Conservation (phyloP, 2,888 invertebrate genomes). For the Scaptomyza caliginosa region DNA sequence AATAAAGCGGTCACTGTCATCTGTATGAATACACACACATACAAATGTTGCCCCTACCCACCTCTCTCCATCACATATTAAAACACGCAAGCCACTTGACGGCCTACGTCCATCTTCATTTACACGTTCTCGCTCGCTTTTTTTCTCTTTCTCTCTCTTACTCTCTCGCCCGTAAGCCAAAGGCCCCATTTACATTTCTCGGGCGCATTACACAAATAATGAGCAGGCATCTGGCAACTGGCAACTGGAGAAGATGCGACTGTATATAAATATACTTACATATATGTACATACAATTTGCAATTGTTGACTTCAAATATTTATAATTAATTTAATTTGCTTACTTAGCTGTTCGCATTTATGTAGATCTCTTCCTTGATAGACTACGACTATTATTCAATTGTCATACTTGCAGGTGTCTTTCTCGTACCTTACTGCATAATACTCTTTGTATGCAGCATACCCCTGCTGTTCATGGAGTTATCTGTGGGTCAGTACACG, state of each 20-base stretch:
- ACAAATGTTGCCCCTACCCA: not conserved
- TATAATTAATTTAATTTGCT: conserved; percentile 77
- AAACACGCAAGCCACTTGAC: conserved; percentile 64
- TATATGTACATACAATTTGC: conserved; percentile 60
- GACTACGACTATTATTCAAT: conserved; percentile 17
- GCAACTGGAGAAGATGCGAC: conserved; percentile 17
- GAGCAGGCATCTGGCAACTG: conserved; percentile 23
- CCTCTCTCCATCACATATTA: not conserved
- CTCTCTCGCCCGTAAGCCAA: not conserved
- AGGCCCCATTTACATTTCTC: conserved; percentile 49
- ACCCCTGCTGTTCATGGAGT: conserved; percentile 96
- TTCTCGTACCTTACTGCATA: conserved; percentile 96
- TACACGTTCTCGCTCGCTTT: conserved; percentile 46
- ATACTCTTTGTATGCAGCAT: conserved; percentile 95
- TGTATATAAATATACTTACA: not conserved
- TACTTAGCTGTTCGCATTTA: conserved; percentile 58
- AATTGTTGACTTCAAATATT: conserved; percentile 71
- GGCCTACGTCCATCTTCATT: conserved; percentile 74
- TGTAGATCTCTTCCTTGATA: conserved; percentile 9
- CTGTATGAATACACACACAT: conserved; percentile 10
- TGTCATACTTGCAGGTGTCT: conserved; percentile 90
- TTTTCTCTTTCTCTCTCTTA: not conserved
- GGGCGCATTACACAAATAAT: conserved; percentile 55
- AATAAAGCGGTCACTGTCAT: conserved; percentile 77
- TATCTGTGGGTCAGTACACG: conserved; percentile 96